Evolutionary conservation across 2,113 vertebrate genomes (phyloP).

Genomic region (Amphilophus citrinellus): DNA sequence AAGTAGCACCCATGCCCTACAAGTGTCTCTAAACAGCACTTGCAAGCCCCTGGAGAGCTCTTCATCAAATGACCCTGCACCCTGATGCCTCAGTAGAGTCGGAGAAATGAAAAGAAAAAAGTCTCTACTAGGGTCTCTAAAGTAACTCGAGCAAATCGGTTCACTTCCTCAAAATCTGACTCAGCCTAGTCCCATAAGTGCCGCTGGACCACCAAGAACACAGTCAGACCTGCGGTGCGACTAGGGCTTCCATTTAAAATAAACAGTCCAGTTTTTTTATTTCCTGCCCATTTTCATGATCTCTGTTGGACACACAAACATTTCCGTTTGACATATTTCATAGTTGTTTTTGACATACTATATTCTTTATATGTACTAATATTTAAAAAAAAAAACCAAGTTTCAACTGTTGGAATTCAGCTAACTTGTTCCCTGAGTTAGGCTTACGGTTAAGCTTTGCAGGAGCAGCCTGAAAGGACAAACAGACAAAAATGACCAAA

Average conservation of each 20-base stretch:
- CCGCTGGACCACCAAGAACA: slow-evolving; percentile 43
- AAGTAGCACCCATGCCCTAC: slow-evolving; percentile 35
- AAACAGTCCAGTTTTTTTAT: not conserved
- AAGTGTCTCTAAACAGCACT: slow-evolving; percentile 14
- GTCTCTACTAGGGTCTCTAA: slow-evolving; percentile 62
- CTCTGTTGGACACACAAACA: not conserved
- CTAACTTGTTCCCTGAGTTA: slow-evolving; percentile 41
- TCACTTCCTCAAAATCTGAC: slow-evolving; percentile 58
- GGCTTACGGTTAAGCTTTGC: not conserved
- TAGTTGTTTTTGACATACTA: not conserved
- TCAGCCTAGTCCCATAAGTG: slow-evolving; percentile 28
- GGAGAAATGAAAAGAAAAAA: slow-evolving; percentile 59
- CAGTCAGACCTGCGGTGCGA: not conserved
- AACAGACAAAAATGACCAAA: not conserved
- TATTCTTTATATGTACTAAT: not conserved
- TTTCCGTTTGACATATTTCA: not conserved
- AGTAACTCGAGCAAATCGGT: slow-evolving; percentile 59
- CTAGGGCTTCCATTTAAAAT: not conserved
- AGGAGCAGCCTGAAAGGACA: slow-evolving; percentile 36
- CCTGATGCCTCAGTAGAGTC: slow-evolving; percentile 17
- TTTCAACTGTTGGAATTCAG: slow-evolving; percentile 22
- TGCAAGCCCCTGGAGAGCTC: slow-evolving; percentile 41
- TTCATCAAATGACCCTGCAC: slow-evolving; percentile 46
- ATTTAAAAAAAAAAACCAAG: not conserved
- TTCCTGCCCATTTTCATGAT: not conserved